Evolutionary conservation across 2,888 invertebrate species (phyloP).

Genomic region (Meteorus cinctellus): DNA sequence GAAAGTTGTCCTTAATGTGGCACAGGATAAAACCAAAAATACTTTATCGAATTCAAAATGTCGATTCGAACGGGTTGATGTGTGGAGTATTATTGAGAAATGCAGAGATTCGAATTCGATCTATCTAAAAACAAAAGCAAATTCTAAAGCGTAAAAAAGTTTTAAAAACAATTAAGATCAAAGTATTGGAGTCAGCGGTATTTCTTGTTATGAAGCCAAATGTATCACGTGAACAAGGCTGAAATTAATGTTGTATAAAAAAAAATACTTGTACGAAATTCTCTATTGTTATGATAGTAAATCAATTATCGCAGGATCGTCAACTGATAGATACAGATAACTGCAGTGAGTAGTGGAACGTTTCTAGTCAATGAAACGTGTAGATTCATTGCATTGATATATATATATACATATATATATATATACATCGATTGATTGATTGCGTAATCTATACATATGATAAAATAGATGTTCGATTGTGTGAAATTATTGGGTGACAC

Average conservation of each 20-base stretch:
- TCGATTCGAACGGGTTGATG: background rate
- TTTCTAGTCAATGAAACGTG: constrained; percentile 22
- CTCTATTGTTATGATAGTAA: constrained; percentile 44
- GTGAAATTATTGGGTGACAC: background rate
- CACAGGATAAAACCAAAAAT: background rate
- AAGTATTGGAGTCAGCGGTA: constrained; percentile 31
- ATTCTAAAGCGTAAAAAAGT: constrained; percentile 30
- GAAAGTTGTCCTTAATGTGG: background rate
- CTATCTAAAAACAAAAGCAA: constrained; percentile 22
- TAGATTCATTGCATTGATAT: constrained; percentile 26
- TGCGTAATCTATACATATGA: constrained; percentile 25
- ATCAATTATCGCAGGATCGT: constrained; percentile 39
- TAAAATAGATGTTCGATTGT: constrained; percentile 25
- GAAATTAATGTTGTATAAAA: constrained; percentile 44
- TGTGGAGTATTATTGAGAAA: no score
- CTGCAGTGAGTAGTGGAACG: constrained; percentile 23
- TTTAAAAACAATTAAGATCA: constrained; percentile 5
- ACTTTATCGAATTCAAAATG: background rate
- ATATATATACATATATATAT: constrained; percentile 11
- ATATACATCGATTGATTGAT: constrained; percentile 8
- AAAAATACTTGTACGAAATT: constrained; percentile 34
- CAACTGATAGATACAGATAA: constrained; percentile 18
- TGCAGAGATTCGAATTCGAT: constrained; percentile 17
- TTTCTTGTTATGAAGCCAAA: constrained; percentile 41
- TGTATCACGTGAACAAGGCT: constrained; percentile 41